Conservation (phyloP, 2,888 invertebrate species). For the Pandemis heparana region DNA sequence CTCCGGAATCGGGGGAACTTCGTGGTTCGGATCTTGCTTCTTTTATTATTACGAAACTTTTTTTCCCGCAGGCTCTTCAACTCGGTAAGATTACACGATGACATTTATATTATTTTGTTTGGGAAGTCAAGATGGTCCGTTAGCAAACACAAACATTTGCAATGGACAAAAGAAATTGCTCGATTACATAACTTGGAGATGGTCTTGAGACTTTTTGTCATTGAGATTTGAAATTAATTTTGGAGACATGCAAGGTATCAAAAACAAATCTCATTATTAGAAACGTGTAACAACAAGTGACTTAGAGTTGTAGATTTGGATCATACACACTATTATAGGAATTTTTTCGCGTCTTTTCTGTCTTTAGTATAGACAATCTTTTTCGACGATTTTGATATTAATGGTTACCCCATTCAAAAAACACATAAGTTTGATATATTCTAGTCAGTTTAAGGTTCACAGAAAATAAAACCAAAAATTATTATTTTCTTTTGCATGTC, state of each 20-base stretch:
- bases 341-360: too few species aligned
- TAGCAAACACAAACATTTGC: constrained; percentile 30
- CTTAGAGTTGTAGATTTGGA: too few species aligned
- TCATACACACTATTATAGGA: too few species aligned
- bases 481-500: too few species aligned
- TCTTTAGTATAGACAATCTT: too few species aligned
- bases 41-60: constrained; percentile 74
- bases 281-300: too few species aligned
- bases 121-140: constrained; percentile 23
- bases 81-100: constrained; percentile 59
- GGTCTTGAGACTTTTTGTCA: background rate
- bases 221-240: constrained; percentile 1
- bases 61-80: constrained; percentile 57
- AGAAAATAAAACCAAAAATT: too few species aligned
- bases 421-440: too few species aligned
- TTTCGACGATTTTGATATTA: too few species aligned
- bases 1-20: constrained; percentile 60
- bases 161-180: constrained; percentile 25
- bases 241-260: background rate
- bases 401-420: too few species aligned
- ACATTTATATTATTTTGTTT: constrained; percentile 57
- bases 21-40: constrained; percentile 56
- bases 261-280: too few species aligned
- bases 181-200: background rate
- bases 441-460: too few species aligned